Evolutionary conservation across 1,140 invertebrate species (phyloP).

Genomic region (Pogonognathellus flavescens): DNA sequence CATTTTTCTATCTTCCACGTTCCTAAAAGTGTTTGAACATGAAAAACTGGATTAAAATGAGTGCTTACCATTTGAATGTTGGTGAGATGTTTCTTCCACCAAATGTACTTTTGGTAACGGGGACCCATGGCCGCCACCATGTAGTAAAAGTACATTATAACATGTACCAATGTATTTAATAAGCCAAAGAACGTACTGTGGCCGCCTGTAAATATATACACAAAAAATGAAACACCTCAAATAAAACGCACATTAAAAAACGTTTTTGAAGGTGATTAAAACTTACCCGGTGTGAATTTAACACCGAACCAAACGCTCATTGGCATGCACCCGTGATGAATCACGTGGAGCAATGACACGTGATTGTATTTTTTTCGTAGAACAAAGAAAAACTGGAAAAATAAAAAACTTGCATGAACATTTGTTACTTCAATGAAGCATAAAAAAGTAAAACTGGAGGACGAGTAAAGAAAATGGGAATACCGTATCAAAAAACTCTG

Average conservation of each 20-base stretch:
- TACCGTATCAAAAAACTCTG: constrained; percentile 96
- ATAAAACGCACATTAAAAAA: not conserved
- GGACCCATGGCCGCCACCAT: constrained; percentile 91
- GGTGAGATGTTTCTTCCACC: constrained; percentile 95
- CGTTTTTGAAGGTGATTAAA: not conserved
- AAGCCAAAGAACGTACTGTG: constrained; percentile 90
- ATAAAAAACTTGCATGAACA: no score
- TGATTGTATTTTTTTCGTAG: constrained; percentile 92
- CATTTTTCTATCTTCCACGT: no score
- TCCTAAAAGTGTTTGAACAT: no score
- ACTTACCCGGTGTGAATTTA: constrained; percentile 90
- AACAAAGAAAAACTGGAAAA: constrained; percentile 88
- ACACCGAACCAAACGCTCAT: constrained; percentile 96
- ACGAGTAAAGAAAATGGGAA: constrained; percentile 69
- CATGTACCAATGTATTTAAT: constrained; percentile 93
- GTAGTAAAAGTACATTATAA: constrained; percentile 96
- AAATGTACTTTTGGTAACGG: constrained; percentile 83
- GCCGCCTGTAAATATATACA: constrained; percentile 75
- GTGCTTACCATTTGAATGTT: constrained; percentile 80
- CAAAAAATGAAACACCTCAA: not conserved
- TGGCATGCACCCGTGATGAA: constrained; percentile 96
- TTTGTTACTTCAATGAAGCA: no score
- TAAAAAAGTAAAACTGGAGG: constrained; percentile 88
- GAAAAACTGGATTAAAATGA: no score
- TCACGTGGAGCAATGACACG: constrained; percentile 92